Evolutionary conservation across 2,888 invertebrate species (phyloP).

Genomic region (Mythimna lalbum): DNA sequence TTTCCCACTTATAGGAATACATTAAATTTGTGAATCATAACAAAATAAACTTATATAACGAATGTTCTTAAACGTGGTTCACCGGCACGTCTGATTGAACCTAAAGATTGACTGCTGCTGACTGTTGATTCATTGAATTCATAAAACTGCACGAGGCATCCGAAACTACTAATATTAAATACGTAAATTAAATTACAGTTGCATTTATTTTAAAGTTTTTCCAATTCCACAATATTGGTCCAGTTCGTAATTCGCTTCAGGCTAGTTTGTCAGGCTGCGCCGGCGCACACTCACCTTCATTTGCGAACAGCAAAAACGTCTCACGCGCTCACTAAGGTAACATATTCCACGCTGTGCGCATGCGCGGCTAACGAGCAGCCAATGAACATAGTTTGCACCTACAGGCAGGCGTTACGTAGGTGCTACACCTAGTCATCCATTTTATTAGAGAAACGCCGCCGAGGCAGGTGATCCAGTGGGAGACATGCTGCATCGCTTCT

Average conservation of each 20-base stretch:
- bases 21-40: too few species aligned
- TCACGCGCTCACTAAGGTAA: conserved; percentile 53
- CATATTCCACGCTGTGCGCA: conserved; percentile 56
- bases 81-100: too few species aligned
- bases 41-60: too few species aligned
- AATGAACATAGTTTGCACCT: conserved; percentile 56
- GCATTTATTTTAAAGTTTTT: conserved; percentile 17
- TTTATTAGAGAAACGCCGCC: conserved; percentile 32
- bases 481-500: conserved; percentile 8
- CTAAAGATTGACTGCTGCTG: too few species aligned
- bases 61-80: too few species aligned
- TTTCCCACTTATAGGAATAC: not conserved
- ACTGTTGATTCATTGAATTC: not conserved
- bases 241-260: conserved; percentile 58
- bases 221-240: conserved; percentile 20
- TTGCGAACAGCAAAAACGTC: conserved; percentile 54
- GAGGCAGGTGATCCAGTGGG: not conserved
- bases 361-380: conserved; percentile 52
- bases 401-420: not conserved
- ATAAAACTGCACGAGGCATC: not conserved
- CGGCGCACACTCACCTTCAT: conserved; percentile 43
- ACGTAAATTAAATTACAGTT: too few species aligned
- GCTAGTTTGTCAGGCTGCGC: conserved; percentile 37
- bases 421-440: conserved; percentile 29
- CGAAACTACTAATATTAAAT: too few species aligned